Evolutionary conservation across 37 sponge, comb jelly and placozoan genomes (phyloP).

Genomic region (Cladorhizidae sp.): DNA sequence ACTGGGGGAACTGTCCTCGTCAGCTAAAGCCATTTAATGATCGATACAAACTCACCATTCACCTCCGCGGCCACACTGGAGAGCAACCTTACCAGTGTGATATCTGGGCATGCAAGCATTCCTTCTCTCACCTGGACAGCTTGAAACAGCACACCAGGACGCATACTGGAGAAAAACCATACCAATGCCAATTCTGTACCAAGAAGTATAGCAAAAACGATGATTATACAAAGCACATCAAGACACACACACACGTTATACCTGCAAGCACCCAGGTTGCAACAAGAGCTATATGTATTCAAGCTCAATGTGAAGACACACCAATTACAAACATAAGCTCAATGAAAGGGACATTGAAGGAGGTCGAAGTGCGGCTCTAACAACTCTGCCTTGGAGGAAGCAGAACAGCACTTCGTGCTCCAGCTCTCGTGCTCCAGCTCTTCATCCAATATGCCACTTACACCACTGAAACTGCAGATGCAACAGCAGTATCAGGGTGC

Average conservation of each 20-base stretch:
- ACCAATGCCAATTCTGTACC: slow-evolving; percentile 66
- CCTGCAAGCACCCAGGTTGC: slow-evolving; percentile 77
- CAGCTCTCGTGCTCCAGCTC: slow-evolving; percentile 8
- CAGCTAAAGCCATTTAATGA: slow-evolving; percentile 80
- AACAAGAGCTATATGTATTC: too few species aligned
- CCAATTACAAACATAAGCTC: slow-evolving; percentile 48
- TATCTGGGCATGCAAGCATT: slow-evolving; percentile 38
- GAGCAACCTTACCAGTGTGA: slow-evolving; percentile 79
- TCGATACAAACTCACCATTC: slow-evolving; percentile 80
- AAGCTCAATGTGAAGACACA: slow-evolving; percentile 85
- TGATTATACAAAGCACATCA: slow-evolving; percentile 83
- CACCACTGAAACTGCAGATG: too few species aligned
- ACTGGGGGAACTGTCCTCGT: slow-evolving; percentile 67
- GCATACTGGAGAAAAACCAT: slow-evolving; percentile 90
- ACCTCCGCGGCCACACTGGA: slow-evolving; percentile 84
- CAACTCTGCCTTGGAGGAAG: not conserved
- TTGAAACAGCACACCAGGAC: slow-evolving; percentile 77
- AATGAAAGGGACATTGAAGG: not conserved
- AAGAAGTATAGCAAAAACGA: slow-evolving; percentile 83
- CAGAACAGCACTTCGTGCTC: too few species aligned
- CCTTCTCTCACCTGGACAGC: slow-evolving; percentile 81
- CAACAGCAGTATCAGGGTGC: not conserved
- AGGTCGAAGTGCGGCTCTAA: not conserved
- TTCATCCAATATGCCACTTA: not conserved
- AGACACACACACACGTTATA: slow-evolving; percentile 82